These are phyloP conservation scores for Plusia festucae DNA, from an alignment of 2,888 invertebrate genomes.

Conservation along the genomic window DNA sequence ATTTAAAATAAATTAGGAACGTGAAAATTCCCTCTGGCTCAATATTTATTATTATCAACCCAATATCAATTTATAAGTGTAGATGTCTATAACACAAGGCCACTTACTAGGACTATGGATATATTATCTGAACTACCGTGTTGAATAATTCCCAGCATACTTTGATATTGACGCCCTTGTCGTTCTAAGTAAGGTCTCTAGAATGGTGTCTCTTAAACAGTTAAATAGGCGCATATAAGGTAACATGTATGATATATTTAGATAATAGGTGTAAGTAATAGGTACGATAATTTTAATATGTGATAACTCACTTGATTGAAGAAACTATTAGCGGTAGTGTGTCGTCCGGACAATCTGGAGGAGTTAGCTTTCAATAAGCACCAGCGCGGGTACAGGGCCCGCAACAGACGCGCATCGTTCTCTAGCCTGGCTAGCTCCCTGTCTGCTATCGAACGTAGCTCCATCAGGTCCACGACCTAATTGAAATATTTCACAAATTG, in stretches of 20 bases:
- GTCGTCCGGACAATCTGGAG: constrained; percentile 73
- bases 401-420: constrained; percentile 72
- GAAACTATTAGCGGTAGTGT: constrained; percentile 60
- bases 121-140: no score
- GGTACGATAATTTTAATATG: no score
- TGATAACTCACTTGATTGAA: constrained; percentile 70
- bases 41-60: neutral
- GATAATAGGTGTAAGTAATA: neutral
- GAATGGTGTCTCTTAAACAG: no score
- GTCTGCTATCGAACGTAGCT: constrained; percentile 82
- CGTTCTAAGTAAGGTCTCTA: no score
- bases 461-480: constrained; percentile 84
- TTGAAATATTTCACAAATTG: neutral
- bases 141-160: no score
- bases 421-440: constrained; percentile 76
- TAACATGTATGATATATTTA: no score
- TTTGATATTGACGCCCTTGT: no score
- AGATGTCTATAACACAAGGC: no score
- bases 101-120: no score
- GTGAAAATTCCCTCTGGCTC: neutral
- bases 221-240: no score
- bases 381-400: constrained; percentile 79
- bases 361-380: constrained; percentile 76
- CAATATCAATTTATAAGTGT: no score
- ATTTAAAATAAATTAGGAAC: no score